A percentile compares a stretch with the other conserved stretches of the same genome.
phyloP scores from a whole-genome alignment of 2,888 invertebrate species.

The Eilema griseolum region DNA sequence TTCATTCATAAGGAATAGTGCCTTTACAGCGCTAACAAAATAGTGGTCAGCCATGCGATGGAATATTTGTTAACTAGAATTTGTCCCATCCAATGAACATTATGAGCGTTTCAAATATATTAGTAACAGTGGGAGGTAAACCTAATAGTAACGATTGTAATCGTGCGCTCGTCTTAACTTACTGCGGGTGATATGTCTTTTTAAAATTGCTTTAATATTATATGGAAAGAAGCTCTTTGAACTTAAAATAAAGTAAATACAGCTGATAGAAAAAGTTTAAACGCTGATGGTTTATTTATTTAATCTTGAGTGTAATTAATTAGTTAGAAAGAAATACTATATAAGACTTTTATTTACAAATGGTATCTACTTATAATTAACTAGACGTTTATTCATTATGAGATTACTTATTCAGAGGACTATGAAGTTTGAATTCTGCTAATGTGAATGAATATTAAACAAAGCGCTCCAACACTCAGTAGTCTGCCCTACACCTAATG shows the following conservation, averaged over 20 bases:
- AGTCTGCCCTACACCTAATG: conserved; percentile 3
- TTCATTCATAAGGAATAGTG: conserved; percentile 83
- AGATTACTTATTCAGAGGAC: conserved; percentile 1
- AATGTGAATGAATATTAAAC: conserved; percentile 8
- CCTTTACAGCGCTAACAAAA: conserved; percentile 73
- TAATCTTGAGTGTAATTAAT: not conserved
- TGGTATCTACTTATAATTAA: too few relatives aligned
- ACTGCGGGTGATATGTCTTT: conserved; percentile 35
- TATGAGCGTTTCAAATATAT: conserved; percentile 58
- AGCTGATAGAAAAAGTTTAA: conserved; percentile 1
- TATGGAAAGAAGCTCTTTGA: conserved; percentile 22
- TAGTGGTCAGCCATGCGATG: conserved; percentile 66
- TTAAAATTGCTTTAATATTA: conserved; percentile 33
- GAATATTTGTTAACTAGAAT: conserved; percentile 61
- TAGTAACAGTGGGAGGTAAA: conserved; percentile 59
- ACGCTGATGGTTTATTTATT: not conserved
- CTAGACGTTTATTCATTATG: not conserved
- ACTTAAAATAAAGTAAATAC: conserved; percentile 24
- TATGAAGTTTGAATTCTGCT: not conserved
- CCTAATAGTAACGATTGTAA: conserved; percentile 38
- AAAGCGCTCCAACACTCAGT: not conserved
- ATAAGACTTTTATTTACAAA: not conserved
- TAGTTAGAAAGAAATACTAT: not conserved
- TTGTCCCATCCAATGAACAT: conserved; percentile 58
- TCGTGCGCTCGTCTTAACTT: conserved; percentile 34